Evolutionary conservation across 2,797 vertebrate species (phyloP).

Genomic region (Peromyscus attwateri): DNA sequence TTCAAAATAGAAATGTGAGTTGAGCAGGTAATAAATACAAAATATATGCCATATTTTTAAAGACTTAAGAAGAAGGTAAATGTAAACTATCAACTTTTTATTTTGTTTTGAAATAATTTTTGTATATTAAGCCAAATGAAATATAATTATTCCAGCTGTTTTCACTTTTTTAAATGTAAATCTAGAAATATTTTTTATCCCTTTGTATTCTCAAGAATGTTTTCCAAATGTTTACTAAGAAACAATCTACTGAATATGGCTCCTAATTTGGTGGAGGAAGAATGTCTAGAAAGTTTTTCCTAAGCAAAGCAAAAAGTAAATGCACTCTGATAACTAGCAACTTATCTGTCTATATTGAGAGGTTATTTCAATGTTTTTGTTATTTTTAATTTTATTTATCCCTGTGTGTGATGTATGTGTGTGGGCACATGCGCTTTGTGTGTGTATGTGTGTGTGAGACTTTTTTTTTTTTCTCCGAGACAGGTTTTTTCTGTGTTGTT

Average conservation of each 20-base stretch:
- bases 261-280: not conserved
- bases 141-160: conserved; percentile 9
- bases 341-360: not conserved
- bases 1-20: not conserved
- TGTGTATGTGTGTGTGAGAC: not conserved
- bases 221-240: not conserved
- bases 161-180: conserved; percentile 27
- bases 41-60: conserved; percentile 31
- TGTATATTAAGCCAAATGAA: not conserved
- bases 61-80: conserved; percentile 30
- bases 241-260: not conserved
- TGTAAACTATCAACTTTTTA: conserved; percentile 48
- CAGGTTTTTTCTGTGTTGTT: no score
- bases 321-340: not conserved
- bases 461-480: no score
- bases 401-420: not conserved
- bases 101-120: conserved; percentile 15
- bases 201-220: not conserved
- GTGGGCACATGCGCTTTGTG: not conserved
- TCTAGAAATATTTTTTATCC: not conserved
- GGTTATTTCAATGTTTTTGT: not conserved
- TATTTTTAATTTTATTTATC: not conserved
- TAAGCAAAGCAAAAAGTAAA: not conserved
- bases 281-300: conserved; percentile 3
- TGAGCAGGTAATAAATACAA: conserved; percentile 3